Evolutionary conservation across 2,888 invertebrate species (phyloP), one percentile per base, ranked within the genome.

Genomic region (Agrochola litura): DNA sequence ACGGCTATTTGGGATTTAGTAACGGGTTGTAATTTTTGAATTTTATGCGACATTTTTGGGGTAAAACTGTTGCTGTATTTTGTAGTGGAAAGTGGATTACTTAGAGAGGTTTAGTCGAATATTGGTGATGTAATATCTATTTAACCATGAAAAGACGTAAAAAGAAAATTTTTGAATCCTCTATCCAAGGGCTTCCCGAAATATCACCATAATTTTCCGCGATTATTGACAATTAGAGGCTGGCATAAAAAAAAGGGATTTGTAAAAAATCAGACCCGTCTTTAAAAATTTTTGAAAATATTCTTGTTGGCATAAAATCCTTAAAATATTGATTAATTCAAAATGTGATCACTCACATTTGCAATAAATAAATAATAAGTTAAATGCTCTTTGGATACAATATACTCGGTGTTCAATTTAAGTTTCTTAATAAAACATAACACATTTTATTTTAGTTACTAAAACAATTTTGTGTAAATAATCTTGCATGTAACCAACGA

Each of bases 11-110:
- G 46, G 63, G 76, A 70, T 77, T 81, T 77, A 64, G 65, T 64
- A 78, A 76, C 58, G 46, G 73, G 74, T 61, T 73, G 73, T 84
- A 65, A 72, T 54, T 84, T 77, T 76, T 41, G 41, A 77, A 79
- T 63, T 77, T 85, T 80, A 64, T 78, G 66, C 19, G 46, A 68
- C 77, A 58, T 70, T 80, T 80, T 73, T 63, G 30, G 64, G 58
- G 43, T 72, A 72, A 74, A 73, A 58, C 60, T 25, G 58, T 30
- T 58, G 22, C 68, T 58, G 37, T 82, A 52, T 76, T 76, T 79
- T 64, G n/a, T 64, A 64, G 16, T 43, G n/a, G 1, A 19, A 22
- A 56, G 54, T 63, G 63, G 49, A 82, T 61, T 37, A 64, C n/a
- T 63, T 61, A 14, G n/a, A 56, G 14, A 66, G n/a, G 46, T 63